Base-by-base conservation (phyloP, 2,113 vertebrate genomes). In the Tachysurus vachellii region DNA sequence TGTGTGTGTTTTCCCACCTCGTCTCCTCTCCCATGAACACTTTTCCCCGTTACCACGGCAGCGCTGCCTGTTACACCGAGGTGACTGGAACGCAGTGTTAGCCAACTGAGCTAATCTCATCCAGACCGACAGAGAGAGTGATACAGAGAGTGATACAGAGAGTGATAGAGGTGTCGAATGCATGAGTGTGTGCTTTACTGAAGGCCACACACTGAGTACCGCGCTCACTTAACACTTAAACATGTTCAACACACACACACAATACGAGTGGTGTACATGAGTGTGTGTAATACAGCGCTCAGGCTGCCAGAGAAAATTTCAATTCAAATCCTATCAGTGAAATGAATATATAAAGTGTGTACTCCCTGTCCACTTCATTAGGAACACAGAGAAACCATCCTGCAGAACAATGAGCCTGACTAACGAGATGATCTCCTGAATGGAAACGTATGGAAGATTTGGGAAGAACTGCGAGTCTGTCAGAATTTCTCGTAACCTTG, bases 1-100 rank as follows among this genome's bases (percentile, higher is more conserved):
- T 73, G 61, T 68, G 66, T 71, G 62, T 79, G 7, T 88, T 88
- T 88, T 88, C 89, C 85, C 89, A 83, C 75, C 71, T 87, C 54
- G 76, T 28, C 73, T 75, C 44, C 28, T 83, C 80, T n/a, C 66
- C 82, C 80, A 80, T 81, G 83, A 84, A 82, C 61, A 42, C 79
- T 80, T 70, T 89, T 66, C 53, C 36, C 47, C 6, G 86, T 87
- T 87, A 85, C 86, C 86, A 87, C 59, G 42, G 86, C 59, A 89
- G 76, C 88, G 82, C 85, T 82, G 73, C 62, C 77, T 68, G 79
- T 81, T 85, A 77, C 57, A 68, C 53, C 56, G 68, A 76, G 66
- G 77, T 83, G 80, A 87, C 82, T 80, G 77, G 31, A 88, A 80
- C 61, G 54, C 59, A 44, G 77, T 84, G 70, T 71, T 84, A 81